These are phyloP conservation scores for Teinopalpus imperialis DNA, from an alignment of 2,888 invertebrate genomes.

Conservation along the genomic window DNA sequence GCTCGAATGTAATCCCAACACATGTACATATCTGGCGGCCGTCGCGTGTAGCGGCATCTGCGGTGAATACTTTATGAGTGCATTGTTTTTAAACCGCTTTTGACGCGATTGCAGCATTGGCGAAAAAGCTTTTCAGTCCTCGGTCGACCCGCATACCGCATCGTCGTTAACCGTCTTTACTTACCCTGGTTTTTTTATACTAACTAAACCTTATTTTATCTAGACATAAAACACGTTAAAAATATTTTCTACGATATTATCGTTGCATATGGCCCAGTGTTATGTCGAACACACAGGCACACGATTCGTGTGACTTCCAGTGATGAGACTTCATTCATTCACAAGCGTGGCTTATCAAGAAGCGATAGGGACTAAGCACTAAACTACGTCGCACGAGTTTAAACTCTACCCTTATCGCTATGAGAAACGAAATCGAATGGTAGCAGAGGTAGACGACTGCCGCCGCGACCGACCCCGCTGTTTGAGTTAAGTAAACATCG, in stretches of 20 bases:
- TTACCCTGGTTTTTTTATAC: conserved; percentile 45
- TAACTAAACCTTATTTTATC: conserved; percentile 32
- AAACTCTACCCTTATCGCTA: conserved; percentile 52
- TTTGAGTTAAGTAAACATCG: conserved; percentile 79
- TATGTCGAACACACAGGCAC: conserved; percentile 48
- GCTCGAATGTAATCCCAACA: conserved; percentile 21
- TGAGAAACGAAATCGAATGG: conserved; percentile 49
- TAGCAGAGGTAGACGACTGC: conserved; percentile 41
- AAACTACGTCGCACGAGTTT: conserved; percentile 47
- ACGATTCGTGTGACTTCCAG: conserved; percentile 64
- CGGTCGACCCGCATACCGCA: conserved; percentile 73
- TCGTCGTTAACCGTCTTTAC: conserved; percentile 49
- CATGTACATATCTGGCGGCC: conserved; percentile 35
- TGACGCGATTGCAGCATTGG: conserved; percentile 47
- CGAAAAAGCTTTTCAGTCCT: conserved; percentile 62
- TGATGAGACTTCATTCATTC: conserved; percentile 80
- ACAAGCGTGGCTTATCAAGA: conserved; percentile 57
- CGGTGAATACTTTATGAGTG: conserved; percentile 73
- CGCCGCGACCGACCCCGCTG: conserved; percentile 66
- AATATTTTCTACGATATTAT: conserved; percentile 29
- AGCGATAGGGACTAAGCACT: conserved; percentile 56
- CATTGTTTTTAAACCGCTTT: conserved; percentile 66
- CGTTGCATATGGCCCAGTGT: conserved; percentile 42
- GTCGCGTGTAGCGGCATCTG: conserved; percentile 54
- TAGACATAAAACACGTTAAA: conserved; percentile 28